phyloP scores from a whole-genome alignment of 1,140 invertebrate genomes.

The Leptopilina clavipes region DNA sequence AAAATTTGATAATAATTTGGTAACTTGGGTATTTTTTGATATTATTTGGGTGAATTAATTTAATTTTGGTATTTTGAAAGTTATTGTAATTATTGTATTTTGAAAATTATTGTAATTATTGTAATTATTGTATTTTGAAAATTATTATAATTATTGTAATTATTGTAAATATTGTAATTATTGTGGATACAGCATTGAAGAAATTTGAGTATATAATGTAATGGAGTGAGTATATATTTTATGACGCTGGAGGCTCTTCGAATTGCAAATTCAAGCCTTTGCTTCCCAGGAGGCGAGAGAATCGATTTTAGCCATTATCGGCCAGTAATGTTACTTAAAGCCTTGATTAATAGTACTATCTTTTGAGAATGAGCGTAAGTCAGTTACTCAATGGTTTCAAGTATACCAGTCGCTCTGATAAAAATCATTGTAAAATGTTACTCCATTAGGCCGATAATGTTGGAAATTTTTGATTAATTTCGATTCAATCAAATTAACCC shows the following conservation, averaged over 20 bases:
- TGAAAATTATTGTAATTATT: no score
- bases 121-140: not conserved
- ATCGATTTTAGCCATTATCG: conserved; percentile 26
- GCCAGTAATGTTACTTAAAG: not conserved
- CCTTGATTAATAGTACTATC: conserved; percentile 12
- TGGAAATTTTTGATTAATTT: no score
- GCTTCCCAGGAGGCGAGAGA: conserved; percentile 16
- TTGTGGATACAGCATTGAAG: not conserved
- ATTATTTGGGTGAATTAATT: no score
- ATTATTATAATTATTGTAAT: not conserved
- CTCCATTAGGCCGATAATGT: no score
- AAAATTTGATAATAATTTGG: no score
- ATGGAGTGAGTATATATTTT: not conserved
- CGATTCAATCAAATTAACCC: no score
- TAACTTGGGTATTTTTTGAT: no score
- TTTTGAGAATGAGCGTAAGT: not conserved
- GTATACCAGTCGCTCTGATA: no score
- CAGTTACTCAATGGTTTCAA: not conserved
- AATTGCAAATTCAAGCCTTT: conserved; percentile 17
- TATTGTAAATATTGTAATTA: not conserved
- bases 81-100: no score
- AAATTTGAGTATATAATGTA: not conserved
- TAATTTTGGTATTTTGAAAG: no score
- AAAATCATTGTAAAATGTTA: no score
- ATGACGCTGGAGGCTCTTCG: not conserved